A percentile compares a stretch with the other conserved stretches of the same genome.
These are phyloP conservation scores for Adelphocoris suturalis DNA, from an alignment of 2,888 invertebrate species.

Conservation along the genomic window DNA sequence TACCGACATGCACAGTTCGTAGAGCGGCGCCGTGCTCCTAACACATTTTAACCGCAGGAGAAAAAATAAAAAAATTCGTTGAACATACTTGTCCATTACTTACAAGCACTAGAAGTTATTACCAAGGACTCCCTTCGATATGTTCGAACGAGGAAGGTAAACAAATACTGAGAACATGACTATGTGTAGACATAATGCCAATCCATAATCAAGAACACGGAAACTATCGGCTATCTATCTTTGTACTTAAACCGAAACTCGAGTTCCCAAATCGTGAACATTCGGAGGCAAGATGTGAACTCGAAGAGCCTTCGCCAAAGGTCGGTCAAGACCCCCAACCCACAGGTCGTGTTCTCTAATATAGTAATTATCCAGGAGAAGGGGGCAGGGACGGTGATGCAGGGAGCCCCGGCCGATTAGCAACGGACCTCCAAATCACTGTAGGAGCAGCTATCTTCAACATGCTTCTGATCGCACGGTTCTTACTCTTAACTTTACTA, in stretches of 20 bases:
- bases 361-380: constrained; percentile 50
- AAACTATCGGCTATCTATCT: no score
- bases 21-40: no score
- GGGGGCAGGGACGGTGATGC: constrained; percentile 2
- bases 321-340: constrained; percentile 36
- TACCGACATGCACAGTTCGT: no score
- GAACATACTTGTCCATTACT: no score
- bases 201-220: no score
- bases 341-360: constrained; percentile 51
- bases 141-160: no score
- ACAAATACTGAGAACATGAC: no score
- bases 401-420: constrained; percentile 48
- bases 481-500: constrained; percentile 33
- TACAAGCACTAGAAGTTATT: no score
- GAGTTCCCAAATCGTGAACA: constrained; percentile 19
- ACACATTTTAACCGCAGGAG: no score
- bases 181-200: no score
- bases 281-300: neutral
- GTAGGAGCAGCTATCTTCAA: constrained; percentile 41
- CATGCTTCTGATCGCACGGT: constrained; percentile 50
- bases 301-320: neutral
- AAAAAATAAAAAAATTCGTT: no score
- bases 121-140: no score
- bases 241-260: neutral
- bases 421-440: constrained; percentile 60